Evolutionary conservation across 2,113 vertebrate species (phyloP).

Genomic region (Mellivora capensis): DNA sequence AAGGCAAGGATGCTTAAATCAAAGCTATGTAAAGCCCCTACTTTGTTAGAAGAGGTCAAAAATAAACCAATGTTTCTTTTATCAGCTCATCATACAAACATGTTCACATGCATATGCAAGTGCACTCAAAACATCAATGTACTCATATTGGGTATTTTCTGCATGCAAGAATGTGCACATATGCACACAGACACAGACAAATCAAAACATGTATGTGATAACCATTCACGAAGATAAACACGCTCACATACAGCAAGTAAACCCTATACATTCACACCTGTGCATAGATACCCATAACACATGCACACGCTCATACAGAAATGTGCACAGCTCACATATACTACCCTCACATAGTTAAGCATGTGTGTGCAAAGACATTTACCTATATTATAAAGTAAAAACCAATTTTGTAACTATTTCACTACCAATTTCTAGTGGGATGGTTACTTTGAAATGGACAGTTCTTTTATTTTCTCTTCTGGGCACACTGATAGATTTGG

Average conservation of each 20-base stretch:
- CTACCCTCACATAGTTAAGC: neutral
- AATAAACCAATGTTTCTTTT: neutral
- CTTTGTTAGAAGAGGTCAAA: neutral
- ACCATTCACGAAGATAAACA: neutral
- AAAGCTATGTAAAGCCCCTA: neutral
- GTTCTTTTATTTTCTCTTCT: neutral
- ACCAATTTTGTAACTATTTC: neutral
- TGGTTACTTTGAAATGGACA: neutral
- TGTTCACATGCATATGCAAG: neutral
- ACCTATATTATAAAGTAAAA: neutral
- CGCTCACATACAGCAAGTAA: neutral
- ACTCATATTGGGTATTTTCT: neutral
- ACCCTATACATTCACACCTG: neutral
- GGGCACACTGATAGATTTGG: neutral
- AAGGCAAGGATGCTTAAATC: neutral
- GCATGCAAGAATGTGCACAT: neutral
- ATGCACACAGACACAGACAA: neutral
- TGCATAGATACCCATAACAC: neutral
- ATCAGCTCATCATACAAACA: neutral
- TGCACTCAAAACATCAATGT: neutral
- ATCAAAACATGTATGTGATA: neutral
- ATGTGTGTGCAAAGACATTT: accelerated
- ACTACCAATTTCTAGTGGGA: neutral
- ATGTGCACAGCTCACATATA: neutral
- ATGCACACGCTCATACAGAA: neutral